Evolutionary conservation across 2,888 invertebrate genomes (phyloP), one percentile per base, ranked within the genome.

Genomic region (Penaeus monodon): DNA sequence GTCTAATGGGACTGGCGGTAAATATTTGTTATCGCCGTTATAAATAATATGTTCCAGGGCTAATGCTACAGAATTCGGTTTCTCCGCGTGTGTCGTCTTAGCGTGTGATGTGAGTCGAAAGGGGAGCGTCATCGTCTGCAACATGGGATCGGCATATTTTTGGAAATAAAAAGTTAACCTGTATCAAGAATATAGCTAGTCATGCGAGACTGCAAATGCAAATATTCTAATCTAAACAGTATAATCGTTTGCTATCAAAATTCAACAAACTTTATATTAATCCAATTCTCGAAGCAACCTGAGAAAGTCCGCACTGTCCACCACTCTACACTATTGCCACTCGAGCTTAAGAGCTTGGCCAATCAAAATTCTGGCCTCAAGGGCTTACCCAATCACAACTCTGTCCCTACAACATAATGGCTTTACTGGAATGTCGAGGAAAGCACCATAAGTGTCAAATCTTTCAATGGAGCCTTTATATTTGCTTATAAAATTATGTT

Each of bases 401-500:
- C 63, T 63, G 27, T 64, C 63, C 78, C 27, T 27, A 38, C 22
- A 33, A 66, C 65, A 74, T 83, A 63, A 76, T 64, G 57, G 73
- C 82, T 74, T 64, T 57, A 33, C 76, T 24, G 44, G 76, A 83
- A 76, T 64, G 83, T 83, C 63, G 74, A 83, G 74, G 64, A 83
- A 76, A 65, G 57, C 44, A 38, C 83, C 49, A 38, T 66, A 83
- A 83, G 83, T 83, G 74, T 64, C 83, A 83, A 83, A 64, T 33
- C 74, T 44, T 63, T 49, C 29, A 57, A 57, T 81, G 27, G n/a
- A 38, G n/a, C 74, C 38, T 83, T 83, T 64, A 74, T 74, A 33
- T 83, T 76, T 74, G 74, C 63, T 83, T 83, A 83, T 83, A 24
- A 74, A 83, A 83, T 83, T 74, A 83, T 83, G 64, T 57, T 57